Conservation (phyloP, 2,888 invertebrate species). For the Cataglyphis rosenhaueri region DNA sequence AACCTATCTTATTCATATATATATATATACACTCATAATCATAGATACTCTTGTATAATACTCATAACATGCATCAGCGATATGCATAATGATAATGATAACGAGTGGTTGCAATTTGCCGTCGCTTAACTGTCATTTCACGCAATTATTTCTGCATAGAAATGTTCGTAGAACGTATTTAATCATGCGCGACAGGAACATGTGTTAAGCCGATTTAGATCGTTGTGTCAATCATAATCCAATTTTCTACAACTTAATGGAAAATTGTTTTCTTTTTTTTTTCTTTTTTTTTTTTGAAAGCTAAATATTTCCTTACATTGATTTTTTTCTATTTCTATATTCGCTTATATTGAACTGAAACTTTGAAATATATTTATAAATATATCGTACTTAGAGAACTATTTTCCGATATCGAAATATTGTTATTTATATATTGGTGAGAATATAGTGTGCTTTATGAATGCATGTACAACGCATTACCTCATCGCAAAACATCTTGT, state of each 20-base stretch:
- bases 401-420: conserved; percentile 14
- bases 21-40: background rate
- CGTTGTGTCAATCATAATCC: conserved; percentile 31
- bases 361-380: background rate
- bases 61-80: conserved; percentile 12
- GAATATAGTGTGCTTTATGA: background rate
- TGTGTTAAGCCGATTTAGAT: conserved; percentile 42
- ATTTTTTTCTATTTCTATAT: background rate
- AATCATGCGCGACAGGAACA: conserved; percentile 32
- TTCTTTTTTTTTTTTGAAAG: background rate
- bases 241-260: conserved; percentile 14
- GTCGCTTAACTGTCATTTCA: background rate
- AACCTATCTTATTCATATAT: conserved; percentile 27
- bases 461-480: conserved; percentile 29
- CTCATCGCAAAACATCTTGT: conserved; percentile 56
- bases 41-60: background rate
- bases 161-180: background rate
- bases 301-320: background rate
- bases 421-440: background rate
- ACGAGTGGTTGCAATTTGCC: conserved; percentile 25
- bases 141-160: conserved; percentile 12
- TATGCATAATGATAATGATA: conserved; percentile 41
- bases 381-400: conserved; percentile 19
- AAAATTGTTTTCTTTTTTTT: background rate
- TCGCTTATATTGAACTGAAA: conserved; percentile 2